phyloP scores from a whole-genome alignment of 2,797 vertebrate species.

The Cheirogaleus major region DNA sequence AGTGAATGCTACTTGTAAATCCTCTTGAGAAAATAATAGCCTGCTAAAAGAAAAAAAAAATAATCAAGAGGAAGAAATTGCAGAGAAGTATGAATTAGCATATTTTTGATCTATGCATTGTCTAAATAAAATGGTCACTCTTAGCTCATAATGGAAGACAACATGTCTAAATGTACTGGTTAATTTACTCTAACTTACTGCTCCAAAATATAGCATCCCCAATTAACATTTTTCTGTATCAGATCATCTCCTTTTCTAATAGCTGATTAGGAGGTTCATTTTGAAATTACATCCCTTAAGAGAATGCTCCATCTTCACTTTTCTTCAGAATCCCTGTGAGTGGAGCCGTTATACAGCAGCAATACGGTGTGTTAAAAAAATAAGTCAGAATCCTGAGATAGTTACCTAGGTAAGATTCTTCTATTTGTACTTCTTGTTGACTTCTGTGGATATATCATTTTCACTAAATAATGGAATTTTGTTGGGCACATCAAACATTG shows the following conservation, averaged over 20 bases:
- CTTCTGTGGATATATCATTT: not conserved
- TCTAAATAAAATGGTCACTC: slow-evolving; percentile 76
- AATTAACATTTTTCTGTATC: not conserved
- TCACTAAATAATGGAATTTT: not conserved
- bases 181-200: slow-evolving; percentile 53
- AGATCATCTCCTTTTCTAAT: not conserved
- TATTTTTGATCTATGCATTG: slow-evolving; percentile 73
- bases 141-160: slow-evolving; percentile 63
- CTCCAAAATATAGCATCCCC: not conserved
- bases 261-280: not conserved
- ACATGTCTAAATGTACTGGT: slow-evolving; percentile 63
- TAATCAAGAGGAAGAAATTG: slow-evolving; percentile 73
- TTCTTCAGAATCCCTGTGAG: not conserved
- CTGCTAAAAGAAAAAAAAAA: slow-evolving; percentile 79
- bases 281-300: not conserved
- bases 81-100: slow-evolving; percentile 79
- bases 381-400: not conserved
- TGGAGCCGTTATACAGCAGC: not conserved
- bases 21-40: slow-evolving; percentile 82
- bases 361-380: not conserved
- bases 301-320: not conserved
- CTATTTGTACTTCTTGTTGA: not conserved
- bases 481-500: not conserved
- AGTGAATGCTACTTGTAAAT: slow-evolving; percentile 77
- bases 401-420: not conserved